These are phyloP conservation scores for Seira ritae DNA, from an alignment of 2,888 invertebrate genomes.

Conservation along the genomic window DNA sequence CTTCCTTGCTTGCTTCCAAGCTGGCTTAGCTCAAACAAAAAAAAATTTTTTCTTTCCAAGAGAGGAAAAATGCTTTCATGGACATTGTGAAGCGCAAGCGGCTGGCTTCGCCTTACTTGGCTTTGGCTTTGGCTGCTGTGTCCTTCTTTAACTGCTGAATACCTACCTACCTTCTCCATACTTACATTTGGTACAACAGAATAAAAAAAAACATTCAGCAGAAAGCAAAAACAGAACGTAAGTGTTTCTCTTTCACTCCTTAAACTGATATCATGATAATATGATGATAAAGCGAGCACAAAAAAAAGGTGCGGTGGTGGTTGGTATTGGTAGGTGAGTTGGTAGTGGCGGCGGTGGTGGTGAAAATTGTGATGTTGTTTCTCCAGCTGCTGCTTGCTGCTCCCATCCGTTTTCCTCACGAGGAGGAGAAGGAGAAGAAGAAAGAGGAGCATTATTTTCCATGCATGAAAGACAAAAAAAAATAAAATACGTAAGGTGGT, in stretches of 20 bases:
- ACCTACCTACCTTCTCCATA: constrained; percentile 12
- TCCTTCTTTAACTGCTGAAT: constrained; percentile 27
- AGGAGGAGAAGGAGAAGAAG: too few species aligned
- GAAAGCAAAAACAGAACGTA: constrained; percentile 30
- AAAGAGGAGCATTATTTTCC: too few species aligned
- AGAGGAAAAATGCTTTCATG: constrained; percentile 34
- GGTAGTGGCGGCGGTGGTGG: too few species aligned
- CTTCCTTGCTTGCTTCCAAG: background rate
- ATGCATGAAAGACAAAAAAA: background rate
- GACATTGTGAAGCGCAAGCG: constrained; percentile 68
- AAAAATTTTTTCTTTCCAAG: constrained; percentile 30
- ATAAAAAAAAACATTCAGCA: constrained; percentile 26
- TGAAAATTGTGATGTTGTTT: constrained; percentile 64
- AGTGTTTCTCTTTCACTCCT: constrained; percentile 5
- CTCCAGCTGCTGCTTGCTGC: constrained; percentile 53
- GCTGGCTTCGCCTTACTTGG: too few species aligned
- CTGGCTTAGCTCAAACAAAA: constrained; percentile 25
- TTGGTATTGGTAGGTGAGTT: too few species aligned
- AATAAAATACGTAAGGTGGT: constrained; percentile 34
- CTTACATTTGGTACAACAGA: background rate
- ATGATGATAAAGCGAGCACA: constrained; percentile 26
- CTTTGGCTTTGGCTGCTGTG: too few species aligned
- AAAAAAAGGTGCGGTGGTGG: constrained; percentile 28
- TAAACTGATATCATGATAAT: constrained; percentile 1
- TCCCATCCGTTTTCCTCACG: constrained; percentile 35